These are phyloP conservation scores for Eptesicus fuscus DNA, from an alignment of 2,113 vertebrate species.

Conservation along the genomic window DNA sequence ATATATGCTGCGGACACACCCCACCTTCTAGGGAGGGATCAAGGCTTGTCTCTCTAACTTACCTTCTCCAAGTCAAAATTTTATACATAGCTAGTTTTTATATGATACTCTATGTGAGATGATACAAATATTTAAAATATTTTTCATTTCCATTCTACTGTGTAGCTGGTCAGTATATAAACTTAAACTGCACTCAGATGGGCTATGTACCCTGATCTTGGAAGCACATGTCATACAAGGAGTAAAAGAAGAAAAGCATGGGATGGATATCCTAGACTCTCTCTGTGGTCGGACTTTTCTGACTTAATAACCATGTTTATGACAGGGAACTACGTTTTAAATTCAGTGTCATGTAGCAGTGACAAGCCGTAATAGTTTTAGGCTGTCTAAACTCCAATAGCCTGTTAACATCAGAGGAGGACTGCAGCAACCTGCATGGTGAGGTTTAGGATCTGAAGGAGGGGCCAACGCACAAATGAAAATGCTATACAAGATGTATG, in stretches of 20 bases:
- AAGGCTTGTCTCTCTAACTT: neutral
- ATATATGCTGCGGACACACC: neutral
- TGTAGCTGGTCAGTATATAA: neutral
- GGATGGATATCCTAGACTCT: neutral
- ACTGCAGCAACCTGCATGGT: rapidly evolving
- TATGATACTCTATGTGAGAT: neutral
- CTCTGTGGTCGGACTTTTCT: neutral
- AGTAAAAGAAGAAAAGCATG: neutral
- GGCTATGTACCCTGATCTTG: neutral
- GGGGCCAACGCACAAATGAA: too few species aligned
- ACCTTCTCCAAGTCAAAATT: neutral
- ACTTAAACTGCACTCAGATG: neutral
- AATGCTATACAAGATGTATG: too few species aligned
- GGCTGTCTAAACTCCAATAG: neutral
- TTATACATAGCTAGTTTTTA: neutral
- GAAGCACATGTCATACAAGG: neutral
- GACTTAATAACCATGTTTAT: neutral
- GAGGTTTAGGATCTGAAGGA: too few species aligned
- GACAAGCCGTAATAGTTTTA: neutral
- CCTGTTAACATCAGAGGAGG: neutral
- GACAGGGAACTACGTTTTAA: neutral
- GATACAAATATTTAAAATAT: neutral
- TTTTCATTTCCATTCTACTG: neutral
- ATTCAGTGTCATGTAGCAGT: neutral
- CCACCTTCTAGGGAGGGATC: neutral